A percentile compares a stretch with the other conserved stretches of the same genome.
Evolutionary conservation across 92 coral and sea anemone species (phyloP).

Genomic region (Zoanthus solanderi): DNA sequence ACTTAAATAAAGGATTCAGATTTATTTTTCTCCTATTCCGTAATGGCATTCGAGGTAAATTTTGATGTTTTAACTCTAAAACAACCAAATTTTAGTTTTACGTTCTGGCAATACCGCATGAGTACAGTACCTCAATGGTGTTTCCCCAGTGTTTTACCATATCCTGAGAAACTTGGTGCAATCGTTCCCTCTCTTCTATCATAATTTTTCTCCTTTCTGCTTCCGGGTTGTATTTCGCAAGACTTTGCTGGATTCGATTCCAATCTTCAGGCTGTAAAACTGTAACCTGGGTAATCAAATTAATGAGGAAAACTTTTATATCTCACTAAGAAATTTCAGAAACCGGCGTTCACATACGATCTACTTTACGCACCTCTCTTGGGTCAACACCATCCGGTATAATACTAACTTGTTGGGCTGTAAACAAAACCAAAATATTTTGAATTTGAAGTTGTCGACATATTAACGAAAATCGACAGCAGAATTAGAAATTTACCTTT

Average conservation of each 20-base stretch:
- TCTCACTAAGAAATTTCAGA: background rate
- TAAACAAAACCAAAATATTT: slow-evolving; percentile 33
- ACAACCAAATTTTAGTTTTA: no score
- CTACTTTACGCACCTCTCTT: slow-evolving; percentile 79
- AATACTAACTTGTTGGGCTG: slow-evolving; percentile 70
- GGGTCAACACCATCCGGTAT: slow-evolving; percentile 90
- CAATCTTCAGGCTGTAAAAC: slow-evolving; percentile 95
- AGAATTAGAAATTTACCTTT: slow-evolving; percentile 71
- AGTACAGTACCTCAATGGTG: slow-evolving; percentile 89
- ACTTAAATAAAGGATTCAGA: no score
- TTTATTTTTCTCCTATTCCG: no score
- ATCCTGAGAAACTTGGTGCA: slow-evolving; percentile 85
- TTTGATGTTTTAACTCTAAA: no score
- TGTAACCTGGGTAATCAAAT: slow-evolving; percentile 71
- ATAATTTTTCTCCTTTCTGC: slow-evolving; percentile 81
- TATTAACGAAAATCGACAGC: no score
- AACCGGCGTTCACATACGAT: background rate
- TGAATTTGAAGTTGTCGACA: background rate
- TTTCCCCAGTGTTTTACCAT: slow-evolving; percentile 96
- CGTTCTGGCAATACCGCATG: background rate
- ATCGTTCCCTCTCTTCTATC: slow-evolving; percentile 81
- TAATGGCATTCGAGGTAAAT: no score
- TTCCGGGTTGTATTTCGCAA: slow-evolving; percentile 89
- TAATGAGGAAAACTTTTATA: background rate
- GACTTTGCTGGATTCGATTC: slow-evolving; percentile 94